phyloP scores from a whole-genome alignment of 2,113 vertebrate genomes.

The Xiphophorus couchianus region DNA sequence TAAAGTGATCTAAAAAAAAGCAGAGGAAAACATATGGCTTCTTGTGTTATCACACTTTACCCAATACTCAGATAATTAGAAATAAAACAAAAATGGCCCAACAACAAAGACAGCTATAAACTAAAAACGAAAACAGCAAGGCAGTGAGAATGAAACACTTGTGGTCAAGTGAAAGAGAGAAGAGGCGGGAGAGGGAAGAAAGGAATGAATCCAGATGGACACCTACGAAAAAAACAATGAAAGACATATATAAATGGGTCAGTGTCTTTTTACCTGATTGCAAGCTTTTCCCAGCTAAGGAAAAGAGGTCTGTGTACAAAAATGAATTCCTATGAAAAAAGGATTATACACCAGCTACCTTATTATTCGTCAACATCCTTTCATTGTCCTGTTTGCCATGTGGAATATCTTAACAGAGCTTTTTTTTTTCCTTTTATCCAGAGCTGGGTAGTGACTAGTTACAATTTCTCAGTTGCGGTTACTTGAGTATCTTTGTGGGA shows the following conservation, averaged over 20 bases:
- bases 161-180: slow-evolving; percentile 41
- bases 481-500: no score
- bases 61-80: slow-evolving; percentile 32
- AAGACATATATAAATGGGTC: neutral
- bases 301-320: slow-evolving; percentile 1
- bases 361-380: no score
- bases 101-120: slow-evolving; percentile 40
- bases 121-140: slow-evolving; percentile 49
- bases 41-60: slow-evolving; percentile 46
- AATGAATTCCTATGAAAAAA: neutral
- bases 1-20: slow-evolving; percentile 12
- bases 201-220: slow-evolving; percentile 27
- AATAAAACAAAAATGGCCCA: slow-evolving; percentile 31
- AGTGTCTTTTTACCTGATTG: slow-evolving; percentile 2
- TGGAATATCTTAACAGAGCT: no score
- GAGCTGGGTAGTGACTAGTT: no score
- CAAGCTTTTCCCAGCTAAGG: neutral
- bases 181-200: slow-evolving; percentile 9
- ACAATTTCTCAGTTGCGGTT: no score
- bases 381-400: no score
- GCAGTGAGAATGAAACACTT: slow-evolving; percentile 50
- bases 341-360: no score
- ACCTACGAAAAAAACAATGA: neutral
- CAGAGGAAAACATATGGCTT: slow-evolving; percentile 12
- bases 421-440: no score